Evolutionary conservation across 2,113 vertebrate species (phyloP).

Genomic region (Desmodus rotundus): DNA sequence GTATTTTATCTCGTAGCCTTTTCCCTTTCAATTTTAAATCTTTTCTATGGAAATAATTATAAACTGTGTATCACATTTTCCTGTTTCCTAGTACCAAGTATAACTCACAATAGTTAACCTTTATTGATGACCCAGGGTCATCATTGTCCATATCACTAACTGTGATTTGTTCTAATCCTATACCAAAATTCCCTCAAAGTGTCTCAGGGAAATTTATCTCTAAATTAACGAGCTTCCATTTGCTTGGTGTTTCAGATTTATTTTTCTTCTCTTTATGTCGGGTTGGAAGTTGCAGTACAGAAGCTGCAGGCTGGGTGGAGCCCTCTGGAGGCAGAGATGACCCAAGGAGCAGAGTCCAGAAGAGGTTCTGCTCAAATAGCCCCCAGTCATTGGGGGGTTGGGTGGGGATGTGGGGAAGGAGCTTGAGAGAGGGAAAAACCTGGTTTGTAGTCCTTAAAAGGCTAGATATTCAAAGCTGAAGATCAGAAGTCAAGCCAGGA

Average conservation of each 20-base stretch:
- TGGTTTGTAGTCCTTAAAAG: background rate
- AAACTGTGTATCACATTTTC: background rate
- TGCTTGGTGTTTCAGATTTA: background rate
- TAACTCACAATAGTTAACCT: background rate
- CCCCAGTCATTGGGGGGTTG: background rate
- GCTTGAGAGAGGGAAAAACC: background rate
- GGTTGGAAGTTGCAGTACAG: background rate
- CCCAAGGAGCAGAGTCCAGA: background rate
- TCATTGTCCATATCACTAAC: background rate
- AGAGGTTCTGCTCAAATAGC: background rate
- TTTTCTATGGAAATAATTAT: conserved; percentile 6
- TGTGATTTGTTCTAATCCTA: background rate
- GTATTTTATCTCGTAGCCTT: background rate
- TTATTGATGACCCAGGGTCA: background rate
- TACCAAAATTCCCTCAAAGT: background rate
- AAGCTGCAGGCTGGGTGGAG: background rate
- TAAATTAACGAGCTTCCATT: background rate
- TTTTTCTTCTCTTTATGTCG: background rate
- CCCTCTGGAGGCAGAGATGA: background rate
- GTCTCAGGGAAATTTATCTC: background rate
- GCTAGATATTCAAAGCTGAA: background rate
- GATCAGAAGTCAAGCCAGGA: background rate
- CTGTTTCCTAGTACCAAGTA: background rate
- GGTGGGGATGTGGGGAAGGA: background rate
- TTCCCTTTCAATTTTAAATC: background rate